Conservation (phyloP, 2,888 invertebrate species). For the Lasioglossum calceatum region DNA sequence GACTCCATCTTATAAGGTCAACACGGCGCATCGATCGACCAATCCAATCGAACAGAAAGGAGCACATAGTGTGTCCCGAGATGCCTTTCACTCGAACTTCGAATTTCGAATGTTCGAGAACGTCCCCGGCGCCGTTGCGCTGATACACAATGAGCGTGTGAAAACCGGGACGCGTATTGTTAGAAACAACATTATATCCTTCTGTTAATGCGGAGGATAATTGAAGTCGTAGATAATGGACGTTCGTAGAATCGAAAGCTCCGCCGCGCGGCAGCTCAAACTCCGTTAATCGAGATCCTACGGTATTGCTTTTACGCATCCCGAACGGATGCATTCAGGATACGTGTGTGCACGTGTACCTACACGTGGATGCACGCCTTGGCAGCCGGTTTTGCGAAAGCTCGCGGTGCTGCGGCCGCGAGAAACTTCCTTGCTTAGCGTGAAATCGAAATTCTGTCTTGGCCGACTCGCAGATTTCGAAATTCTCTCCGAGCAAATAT, state of each 20-base stretch:
- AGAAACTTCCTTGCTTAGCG: constrained; percentile 21
- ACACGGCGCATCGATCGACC: neutral
- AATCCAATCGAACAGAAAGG: neutral
- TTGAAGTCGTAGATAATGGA: constrained; percentile 37
- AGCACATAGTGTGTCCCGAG: neutral
- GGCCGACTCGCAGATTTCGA: neutral
- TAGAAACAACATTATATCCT: constrained; percentile 1
- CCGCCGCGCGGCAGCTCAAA: constrained; percentile 7
- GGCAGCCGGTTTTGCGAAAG: constrained; percentile 11
- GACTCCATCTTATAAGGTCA: neutral
- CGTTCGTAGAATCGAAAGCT: constrained; percentile 35
- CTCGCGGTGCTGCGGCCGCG: constrained; percentile 8
- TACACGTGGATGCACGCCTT: neutral
- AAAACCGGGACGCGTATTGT: constrained; percentile 19
- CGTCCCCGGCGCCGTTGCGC: too few species aligned
- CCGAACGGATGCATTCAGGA: constrained; percentile 2
- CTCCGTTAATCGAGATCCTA: constrained; percentile 24
- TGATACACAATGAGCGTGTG: neutral
- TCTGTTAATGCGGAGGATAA: constrained; percentile 13
- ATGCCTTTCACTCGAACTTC: neutral
- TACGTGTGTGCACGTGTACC: neutral
- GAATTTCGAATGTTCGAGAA: constrained; percentile 1
- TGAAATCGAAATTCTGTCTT: constrained; percentile 38
- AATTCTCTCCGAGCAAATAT: neutral
- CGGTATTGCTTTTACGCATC: constrained; percentile 23